phyloP scores from a whole-genome alignment of 2,888 invertebrate genomes.

The Falcaria lacertinaria region DNA sequence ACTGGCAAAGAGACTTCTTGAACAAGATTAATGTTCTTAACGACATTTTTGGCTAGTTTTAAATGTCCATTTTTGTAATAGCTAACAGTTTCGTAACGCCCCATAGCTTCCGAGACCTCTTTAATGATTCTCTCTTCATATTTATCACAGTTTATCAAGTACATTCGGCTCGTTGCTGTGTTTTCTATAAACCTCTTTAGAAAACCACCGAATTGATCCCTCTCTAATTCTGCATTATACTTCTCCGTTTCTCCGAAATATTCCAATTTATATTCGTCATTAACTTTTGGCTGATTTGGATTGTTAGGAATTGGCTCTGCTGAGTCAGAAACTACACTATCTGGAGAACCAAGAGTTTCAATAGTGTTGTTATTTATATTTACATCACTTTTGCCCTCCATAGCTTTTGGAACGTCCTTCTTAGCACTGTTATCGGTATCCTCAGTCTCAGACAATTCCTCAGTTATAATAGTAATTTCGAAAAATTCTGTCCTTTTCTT shows the following conservation, averaged over 20 bases:
- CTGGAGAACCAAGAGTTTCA: not conserved
- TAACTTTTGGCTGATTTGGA: too few species aligned
- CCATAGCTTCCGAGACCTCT: slow-evolving; percentile 47
- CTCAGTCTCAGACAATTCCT: slow-evolving; percentile 53
- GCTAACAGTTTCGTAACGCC: slow-evolving; percentile 54
- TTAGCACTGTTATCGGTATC: slow-evolving; percentile 16
- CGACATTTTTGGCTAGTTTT: slow-evolving; percentile 47
- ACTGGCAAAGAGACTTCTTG: slow-evolving; percentile 55
- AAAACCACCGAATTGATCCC: slow-evolving; percentile 46
- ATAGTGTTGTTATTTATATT: slow-evolving; percentile 9
- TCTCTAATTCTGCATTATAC: slow-evolving; percentile 53
- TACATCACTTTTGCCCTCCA: not conserved
- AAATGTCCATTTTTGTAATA: slow-evolving; percentile 61
- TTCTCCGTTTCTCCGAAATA: slow-evolving; percentile 64
- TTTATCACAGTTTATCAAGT: slow-evolving; percentile 59
- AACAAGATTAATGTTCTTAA: slow-evolving; percentile 49
- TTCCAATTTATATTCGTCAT: slow-evolving; percentile 32
- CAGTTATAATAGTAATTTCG: slow-evolving; percentile 56
- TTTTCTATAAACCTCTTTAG: slow-evolving; percentile 39
- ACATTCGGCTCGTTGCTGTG: slow-evolving; percentile 36
- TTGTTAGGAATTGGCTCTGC: slow-evolving; percentile 7
- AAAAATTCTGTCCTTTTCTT: slow-evolving; percentile 31
- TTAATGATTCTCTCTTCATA: slow-evolving; percentile 59
- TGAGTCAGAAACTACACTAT: slow-evolving; percentile 14
- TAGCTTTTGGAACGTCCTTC: slow-evolving; percentile 3